These are phyloP conservation scores for Scelioninae gen. 1 DNA, from an alignment of 2,888 invertebrate species.

Conservation along the genomic window DNA sequence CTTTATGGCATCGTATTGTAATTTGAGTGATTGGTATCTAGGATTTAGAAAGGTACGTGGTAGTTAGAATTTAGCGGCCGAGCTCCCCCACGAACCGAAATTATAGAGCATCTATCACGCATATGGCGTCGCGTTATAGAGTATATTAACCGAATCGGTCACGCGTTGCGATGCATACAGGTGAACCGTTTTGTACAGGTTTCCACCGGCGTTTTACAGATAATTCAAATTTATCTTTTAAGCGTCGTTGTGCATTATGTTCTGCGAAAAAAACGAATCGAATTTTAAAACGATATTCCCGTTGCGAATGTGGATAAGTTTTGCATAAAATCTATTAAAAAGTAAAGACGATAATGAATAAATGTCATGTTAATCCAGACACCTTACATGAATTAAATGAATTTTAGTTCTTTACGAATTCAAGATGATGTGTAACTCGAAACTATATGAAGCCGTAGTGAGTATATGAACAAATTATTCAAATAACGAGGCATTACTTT, in stretches of 20 bases:
- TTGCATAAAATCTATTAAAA: background rate
- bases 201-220: conserved; percentile 30
- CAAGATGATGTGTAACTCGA: conserved; percentile 62
- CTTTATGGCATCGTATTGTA: conserved; percentile 37
- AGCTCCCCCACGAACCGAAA: conserved; percentile 59
- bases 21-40: conserved; percentile 63
- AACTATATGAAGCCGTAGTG: conserved; percentile 59
- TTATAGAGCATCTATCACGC: conserved; percentile 68
- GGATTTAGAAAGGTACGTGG: conserved; percentile 63
- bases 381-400: conserved; percentile 49
- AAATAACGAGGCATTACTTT: conserved; percentile 58
- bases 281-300: background rate
- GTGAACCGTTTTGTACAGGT: conserved; percentile 72
- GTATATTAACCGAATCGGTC: conserved; percentile 56
- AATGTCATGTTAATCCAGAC: conserved; percentile 44
- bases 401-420: conserved; percentile 53
- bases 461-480: conserved; percentile 66
- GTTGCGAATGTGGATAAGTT: no score
- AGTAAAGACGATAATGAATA: background rate
- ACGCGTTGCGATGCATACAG: conserved; percentile 71
- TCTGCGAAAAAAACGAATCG: background rate
- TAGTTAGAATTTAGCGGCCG: conserved; percentile 53
- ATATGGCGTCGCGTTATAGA: conserved; percentile 56
- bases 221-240: conserved; percentile 34
- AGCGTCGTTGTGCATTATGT: background rate